A percentile compares a stretch with the other conserved stretches of the same genome.
Evolutionary conservation across 2,797 vertebrate species (phyloP).

Genomic region (Lepilemur ruficaudatus): DNA sequence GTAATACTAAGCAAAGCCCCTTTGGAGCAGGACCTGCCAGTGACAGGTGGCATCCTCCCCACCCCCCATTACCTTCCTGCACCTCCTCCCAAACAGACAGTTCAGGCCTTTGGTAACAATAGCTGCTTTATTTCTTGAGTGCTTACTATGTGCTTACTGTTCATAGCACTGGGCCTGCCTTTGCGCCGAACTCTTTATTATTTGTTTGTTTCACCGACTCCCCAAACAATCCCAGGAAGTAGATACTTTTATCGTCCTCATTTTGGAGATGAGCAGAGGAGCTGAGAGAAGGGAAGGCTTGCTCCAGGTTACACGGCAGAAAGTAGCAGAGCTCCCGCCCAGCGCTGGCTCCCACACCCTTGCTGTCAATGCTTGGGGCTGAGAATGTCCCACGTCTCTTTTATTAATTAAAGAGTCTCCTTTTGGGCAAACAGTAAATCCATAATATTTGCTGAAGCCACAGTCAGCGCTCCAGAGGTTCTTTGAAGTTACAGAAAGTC

Average conservation of each 20-base stretch:
- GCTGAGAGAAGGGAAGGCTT: background rate
- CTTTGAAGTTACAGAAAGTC: background rate
- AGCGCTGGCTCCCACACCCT: background rate
- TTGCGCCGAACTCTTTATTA: accelerated
- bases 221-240: background rate
- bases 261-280: background rate
- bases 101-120: accelerated
- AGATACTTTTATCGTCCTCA: background rate
- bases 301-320: background rate
- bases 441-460: background rate
- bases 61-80: accelerated
- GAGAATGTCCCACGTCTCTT: background rate
- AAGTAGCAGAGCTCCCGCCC: background rate
- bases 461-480: background rate
- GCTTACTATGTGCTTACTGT: background rate
- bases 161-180: background rate
- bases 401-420: background rate
- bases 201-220: background rate
- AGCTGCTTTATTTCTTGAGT: too few relatives aligned
- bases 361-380: background rate
- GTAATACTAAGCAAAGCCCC: background rate
- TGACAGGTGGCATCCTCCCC: background rate
- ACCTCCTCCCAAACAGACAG: background rate
- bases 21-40: accelerated
- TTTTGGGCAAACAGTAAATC: background rate